A percentile compares a stretch with the other conserved stretches of the same genome.
These are phyloP conservation scores for Telmatherina bonti DNA, from an alignment of 2,797 vertebrate genomes.

Conservation along the genomic window DNA sequence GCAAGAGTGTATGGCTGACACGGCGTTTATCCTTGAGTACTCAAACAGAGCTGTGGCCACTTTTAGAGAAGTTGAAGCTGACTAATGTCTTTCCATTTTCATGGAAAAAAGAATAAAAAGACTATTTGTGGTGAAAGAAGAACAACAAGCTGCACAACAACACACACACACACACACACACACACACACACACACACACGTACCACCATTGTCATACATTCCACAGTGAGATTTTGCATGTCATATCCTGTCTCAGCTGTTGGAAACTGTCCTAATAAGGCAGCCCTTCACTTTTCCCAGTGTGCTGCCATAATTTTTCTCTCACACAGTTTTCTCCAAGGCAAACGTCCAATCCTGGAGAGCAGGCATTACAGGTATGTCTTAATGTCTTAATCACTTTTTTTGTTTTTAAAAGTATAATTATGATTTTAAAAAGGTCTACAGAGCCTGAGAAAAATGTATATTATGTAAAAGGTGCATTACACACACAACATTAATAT, in stretches of 20 bases:
- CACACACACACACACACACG: no score
- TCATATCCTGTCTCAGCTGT: constrained; percentile 81
- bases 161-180: no score
- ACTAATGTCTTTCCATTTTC: constrained; percentile 10
- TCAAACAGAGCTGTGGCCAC: constrained; percentile 31
- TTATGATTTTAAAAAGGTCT: no score
- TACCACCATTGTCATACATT: constrained; percentile 74
- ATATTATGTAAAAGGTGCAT: no score
- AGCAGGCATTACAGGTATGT: constrained; percentile 20
- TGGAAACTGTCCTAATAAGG: constrained; percentile 68
- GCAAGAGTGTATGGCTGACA: constrained; percentile 23
- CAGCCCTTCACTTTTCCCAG: constrained; percentile 55
- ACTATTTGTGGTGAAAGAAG: constrained; percentile 37
- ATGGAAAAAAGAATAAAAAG: constrained; percentile 18
- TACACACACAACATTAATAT: no score
- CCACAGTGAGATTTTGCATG: constrained; percentile 76
- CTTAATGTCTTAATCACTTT: neutral
- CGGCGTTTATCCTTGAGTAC: constrained; percentile 45
- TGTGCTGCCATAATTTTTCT: constrained; percentile 38
- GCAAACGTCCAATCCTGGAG: constrained; percentile 40
- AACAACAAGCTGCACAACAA: constrained; percentile 22
- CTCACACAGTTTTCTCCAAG: constrained; percentile 28
- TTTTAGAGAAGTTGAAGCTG: constrained; percentile 22
- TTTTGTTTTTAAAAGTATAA: neutral
- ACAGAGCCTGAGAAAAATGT: no score